Evolutionary conservation across 1,140 invertebrate genomes (phyloP), one percentile per base, ranked within the genome.

Genomic region (Atta cephalotes): DNA sequence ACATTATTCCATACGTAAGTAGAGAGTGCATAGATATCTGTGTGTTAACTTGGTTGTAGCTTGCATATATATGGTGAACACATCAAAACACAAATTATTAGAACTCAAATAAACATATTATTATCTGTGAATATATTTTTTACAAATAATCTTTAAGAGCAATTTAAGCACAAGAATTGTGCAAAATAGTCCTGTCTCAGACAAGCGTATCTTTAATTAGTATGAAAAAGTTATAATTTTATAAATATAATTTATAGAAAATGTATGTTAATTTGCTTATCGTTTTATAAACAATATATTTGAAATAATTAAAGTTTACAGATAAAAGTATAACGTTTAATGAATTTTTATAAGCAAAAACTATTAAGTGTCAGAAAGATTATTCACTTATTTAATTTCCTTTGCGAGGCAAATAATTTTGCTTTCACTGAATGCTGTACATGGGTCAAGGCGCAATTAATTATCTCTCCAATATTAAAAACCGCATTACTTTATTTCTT

Each of bases 321-420:
- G 14, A 28, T 14, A 65, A 21, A n/a, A 35, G 35, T n/a, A 79
- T 51, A 18, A 51, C 7, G 25, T 51, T 25, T n/a, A 14, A 31
- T n/a, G 6, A 9, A 78, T 35, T 35, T 31, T 51, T 35, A 10
- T 3, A 31, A 51, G 28, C 12, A 14, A 21, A 51, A 65, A 51
- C 45, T 79, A 28, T 45, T 14, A 65, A 28, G 31, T 31, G 7
- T 14, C 77, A 51, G 12, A 79, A 51, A 53, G 35, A 53, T 66
- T 79, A 66, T 79, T 65, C 76, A 51, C n/a, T 53, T 25, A 63
- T 79, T 18, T 79, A 79, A 66, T 66, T 10, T 66, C 35, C 60
- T 66, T 66, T 79, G 25, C 28, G 28, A 53, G 14, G 62, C 28
- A 79, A 79, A 79, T 79, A 79, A 79, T 66, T 79, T 31, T 39